Conservation (phyloP, 2,888 invertebrate species). For the Drosophila multiciliata region DNA sequence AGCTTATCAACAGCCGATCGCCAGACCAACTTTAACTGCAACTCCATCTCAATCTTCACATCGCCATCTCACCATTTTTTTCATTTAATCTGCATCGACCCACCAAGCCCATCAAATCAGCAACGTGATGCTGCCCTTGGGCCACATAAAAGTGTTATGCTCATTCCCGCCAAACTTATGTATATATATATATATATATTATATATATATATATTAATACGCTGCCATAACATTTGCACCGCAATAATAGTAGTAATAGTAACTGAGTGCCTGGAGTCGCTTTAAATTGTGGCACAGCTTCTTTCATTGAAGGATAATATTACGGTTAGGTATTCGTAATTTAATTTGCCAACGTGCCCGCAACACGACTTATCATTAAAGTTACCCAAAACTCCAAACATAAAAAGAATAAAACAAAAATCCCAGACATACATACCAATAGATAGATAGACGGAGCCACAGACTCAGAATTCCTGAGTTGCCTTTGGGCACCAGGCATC, state of each 20-base stretch:
- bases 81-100: constrained; percentile 38
- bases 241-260: constrained; percentile 77
- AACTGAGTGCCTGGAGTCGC: constrained; percentile 41
- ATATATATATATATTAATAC: constrained; percentile 50
- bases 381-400: constrained; percentile 15
- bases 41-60: constrained; percentile 31
- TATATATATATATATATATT: constrained; percentile 9
- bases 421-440: constrained; percentile 14
- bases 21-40: constrained; percentile 43
- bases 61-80: constrained; percentile 3
- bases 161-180: constrained; percentile 30
- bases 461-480: constrained; percentile 17
- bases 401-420: constrained; percentile 21
- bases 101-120: constrained; percentile 73
- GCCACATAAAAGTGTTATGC: constrained; percentile 64
- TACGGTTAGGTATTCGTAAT: constrained; percentile 75
- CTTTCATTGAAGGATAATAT: constrained; percentile 78
- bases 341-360: constrained; percentile 74
- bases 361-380: constrained; percentile 65
- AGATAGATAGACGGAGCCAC: constrained; percentile 1
- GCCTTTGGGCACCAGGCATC: neutral
- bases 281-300: constrained; percentile 8
- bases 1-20: constrained; percentile 68
- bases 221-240: constrained; percentile 80
- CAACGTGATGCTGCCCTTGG: constrained; percentile 78